Evolutionary conservation across 2,888 invertebrate genomes (phyloP).

Genomic region (Zootermopsis nevadensis): DNA sequence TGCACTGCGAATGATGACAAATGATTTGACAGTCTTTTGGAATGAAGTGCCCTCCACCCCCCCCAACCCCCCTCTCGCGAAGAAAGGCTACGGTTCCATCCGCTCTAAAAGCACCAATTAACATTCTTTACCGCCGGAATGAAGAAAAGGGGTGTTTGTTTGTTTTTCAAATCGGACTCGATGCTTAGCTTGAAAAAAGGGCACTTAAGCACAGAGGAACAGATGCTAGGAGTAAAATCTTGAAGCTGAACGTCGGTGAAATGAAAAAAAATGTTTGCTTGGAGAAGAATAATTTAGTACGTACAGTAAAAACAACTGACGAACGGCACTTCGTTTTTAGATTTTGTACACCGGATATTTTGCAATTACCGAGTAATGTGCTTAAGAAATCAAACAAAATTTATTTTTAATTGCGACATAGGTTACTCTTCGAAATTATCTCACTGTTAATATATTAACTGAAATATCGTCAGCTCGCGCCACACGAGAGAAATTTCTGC

Average conservation of each 20-base stretch:
- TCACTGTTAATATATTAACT: too few species aligned
- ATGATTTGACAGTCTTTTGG: constrained; percentile 36
- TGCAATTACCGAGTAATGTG: too few species aligned
- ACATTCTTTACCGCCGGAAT: constrained; percentile 19
- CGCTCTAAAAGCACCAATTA: constrained; percentile 29
- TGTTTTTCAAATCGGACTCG: constrained; percentile 17
- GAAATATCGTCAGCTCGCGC: too few species aligned
- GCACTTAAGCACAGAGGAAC: not conserved
- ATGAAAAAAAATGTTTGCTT: constrained; percentile 1
- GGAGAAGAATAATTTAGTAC: not conserved
- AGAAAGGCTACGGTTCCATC: not conserved
- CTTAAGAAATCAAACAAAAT: too few species aligned
- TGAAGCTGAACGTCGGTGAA: not conserved
- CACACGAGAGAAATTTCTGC: too few species aligned
- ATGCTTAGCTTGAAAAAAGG: not conserved
- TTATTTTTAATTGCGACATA: too few species aligned
- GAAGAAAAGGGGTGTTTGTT: not conserved
- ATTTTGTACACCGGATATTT: not conserved
- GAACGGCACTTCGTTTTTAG: not conserved
- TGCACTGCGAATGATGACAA: constrained; percentile 22
- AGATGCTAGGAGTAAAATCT: constrained; percentile 29
- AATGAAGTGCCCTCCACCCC: not conserved
- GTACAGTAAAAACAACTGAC: not conserved
- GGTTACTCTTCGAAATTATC: too few species aligned
- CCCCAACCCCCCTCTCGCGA: not conserved